Conservation (phyloP, 2,113 vertebrate genomes). For the Odontesthes bonariensis region DNA sequence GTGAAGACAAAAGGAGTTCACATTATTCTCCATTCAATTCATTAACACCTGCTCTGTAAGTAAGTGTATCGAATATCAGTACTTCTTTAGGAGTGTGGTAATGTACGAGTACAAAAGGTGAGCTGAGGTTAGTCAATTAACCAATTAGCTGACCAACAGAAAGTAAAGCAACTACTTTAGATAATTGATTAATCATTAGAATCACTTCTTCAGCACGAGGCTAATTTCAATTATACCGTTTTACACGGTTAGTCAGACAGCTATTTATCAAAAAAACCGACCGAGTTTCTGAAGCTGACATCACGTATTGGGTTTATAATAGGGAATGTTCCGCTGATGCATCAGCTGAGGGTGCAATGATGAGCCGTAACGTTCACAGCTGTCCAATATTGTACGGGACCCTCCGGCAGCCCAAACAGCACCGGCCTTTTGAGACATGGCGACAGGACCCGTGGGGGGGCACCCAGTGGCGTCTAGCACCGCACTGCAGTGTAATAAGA, state of each 20-base stretch:
- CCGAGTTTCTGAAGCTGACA: too few species aligned
- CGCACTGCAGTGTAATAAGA: too few species aligned
- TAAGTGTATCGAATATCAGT: not conserved
- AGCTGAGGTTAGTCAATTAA: conserved; percentile 7
- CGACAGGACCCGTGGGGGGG: too few species aligned
- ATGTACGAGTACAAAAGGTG: conserved; percentile 1
- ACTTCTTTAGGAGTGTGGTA: not conserved
- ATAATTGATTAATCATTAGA: conserved; percentile 4
- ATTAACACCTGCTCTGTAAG: not conserved
- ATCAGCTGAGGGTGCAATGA: not conserved
- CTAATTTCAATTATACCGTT: conserved; percentile 6
- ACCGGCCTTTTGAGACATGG: too few species aligned
- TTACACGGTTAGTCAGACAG: not conserved
- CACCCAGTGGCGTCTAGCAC: too few species aligned
- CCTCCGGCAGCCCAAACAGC: too few species aligned
- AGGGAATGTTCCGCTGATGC: not conserved
- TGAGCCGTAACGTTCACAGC: too few species aligned
- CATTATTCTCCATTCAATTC: not conserved
- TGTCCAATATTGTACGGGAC: not conserved
- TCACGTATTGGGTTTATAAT: not conserved
- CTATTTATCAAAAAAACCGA: not conserved
- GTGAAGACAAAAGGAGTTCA: not conserved
- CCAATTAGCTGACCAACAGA: conserved; percentile 18
- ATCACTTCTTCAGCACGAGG: not conserved
- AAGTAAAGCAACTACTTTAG: conserved; percentile 4